Evolutionary conservation across 2,888 invertebrate genomes (phyloP).

Genomic region (Synergus japonicus): DNA sequence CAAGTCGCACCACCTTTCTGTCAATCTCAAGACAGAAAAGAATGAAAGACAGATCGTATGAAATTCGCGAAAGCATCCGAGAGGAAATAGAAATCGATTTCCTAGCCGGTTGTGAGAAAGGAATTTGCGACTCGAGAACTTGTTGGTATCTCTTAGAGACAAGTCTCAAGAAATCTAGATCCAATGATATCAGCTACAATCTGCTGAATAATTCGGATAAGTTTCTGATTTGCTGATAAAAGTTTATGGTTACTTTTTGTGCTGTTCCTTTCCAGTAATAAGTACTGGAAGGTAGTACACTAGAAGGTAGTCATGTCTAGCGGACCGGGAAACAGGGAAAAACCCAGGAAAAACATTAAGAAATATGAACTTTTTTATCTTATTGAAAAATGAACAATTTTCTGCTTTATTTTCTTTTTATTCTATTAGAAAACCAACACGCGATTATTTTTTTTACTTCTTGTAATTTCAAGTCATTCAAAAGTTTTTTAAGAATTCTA

Average conservation of each 20-base stretch:
- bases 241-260: not conserved
- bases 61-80: not conserved
- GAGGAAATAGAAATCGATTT: slow-evolving; percentile 37
- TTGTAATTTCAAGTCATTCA: no score
- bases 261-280: no score
- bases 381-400: no score
- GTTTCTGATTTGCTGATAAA: not conserved
- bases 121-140: not conserved
- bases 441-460: no score
- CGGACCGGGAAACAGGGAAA: no score
- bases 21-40: not conserved
- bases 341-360: no score
- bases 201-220: not conserved
- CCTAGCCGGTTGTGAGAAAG: slow-evolving; percentile 23
- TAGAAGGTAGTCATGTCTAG: no score
- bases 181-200: not conserved
- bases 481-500: no score
- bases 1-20: not conserved
- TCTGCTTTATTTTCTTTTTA: no score
- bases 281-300: no score
- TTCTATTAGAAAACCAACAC: no score
- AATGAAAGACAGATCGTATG: not conserved
- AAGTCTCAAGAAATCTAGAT: not conserved
- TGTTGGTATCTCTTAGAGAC: not conserved
- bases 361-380: no score